Conservation (phyloP, 2,113 vertebrate genomes). For the Tachysurus fulvidraco region DNA sequence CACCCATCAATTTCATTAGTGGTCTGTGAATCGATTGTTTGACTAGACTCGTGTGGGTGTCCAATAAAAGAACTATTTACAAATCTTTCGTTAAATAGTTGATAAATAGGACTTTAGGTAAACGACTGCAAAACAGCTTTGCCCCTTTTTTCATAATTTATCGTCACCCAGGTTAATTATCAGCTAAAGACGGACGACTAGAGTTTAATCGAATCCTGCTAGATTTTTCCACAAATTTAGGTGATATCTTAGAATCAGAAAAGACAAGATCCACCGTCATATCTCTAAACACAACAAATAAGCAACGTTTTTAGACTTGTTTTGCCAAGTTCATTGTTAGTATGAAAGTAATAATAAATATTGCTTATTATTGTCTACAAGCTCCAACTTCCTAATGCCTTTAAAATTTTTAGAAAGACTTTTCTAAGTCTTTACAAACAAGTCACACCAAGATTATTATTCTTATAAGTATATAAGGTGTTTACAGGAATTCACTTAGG, state of each 20-base stretch:
- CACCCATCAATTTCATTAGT: not conserved
- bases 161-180: not conserved
- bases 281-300: conserved; percentile 61
- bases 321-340: conserved; percentile 68
- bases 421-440: conserved; percentile 2
- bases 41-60: not conserved
- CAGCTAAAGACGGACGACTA: not conserved
- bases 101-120: not conserved
- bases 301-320: conserved; percentile 57
- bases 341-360: not conserved
- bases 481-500: not conserved
- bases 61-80: conserved; percentile 4
- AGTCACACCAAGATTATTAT: not conserved
- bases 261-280: conserved; percentile 61
- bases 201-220: not conserved
- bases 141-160: not conserved
- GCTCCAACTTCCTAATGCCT: not conserved
- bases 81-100: conserved; percentile 1
- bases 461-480: not conserved
- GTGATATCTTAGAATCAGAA: conserved; percentile 10
- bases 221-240: not conserved
- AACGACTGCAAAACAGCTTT: not conserved
- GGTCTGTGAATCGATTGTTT: not conserved
- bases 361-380: not conserved
- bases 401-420: not conserved